A percentile compares a stretch with the other conserved stretches of the same genome.
Evolutionary conservation across 2,797 vertebrate species (phyloP).

Genomic region (Moxostoma hubbsi): DNA sequence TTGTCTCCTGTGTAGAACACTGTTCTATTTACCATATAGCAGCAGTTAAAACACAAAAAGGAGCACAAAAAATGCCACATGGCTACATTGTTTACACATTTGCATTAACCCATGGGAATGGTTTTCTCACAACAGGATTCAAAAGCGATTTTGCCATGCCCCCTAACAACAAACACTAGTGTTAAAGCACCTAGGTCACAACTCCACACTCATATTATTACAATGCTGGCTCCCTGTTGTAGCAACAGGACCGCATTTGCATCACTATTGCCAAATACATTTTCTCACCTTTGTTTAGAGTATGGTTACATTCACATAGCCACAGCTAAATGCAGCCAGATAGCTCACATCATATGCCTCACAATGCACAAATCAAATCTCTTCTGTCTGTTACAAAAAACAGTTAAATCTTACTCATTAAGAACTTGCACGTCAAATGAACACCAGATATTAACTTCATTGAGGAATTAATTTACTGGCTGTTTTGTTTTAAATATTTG

Average conservation of each 20-base stretch:
- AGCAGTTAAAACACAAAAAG: too few species aligned
- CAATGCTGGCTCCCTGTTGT: not conserved
- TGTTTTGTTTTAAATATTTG: not conserved
- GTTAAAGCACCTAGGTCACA: not conserved
- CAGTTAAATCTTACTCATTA: too few species aligned
- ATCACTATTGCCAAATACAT: not conserved
- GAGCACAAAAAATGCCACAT: too few species aligned
- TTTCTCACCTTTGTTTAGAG: not conserved
- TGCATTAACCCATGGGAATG: not conserved
- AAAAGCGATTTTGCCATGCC: not conserved
- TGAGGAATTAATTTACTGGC: not conserved
- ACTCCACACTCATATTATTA: not conserved
- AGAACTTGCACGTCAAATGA: too few species aligned
- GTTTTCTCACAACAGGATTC: not conserved
- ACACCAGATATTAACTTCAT: too few species aligned
- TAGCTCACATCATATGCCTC: not conserved
- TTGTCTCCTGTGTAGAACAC: too few species aligned
- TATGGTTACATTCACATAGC: not conserved
- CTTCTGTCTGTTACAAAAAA: too few species aligned
- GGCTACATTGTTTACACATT: not conserved
- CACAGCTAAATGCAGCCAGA: not conserved
- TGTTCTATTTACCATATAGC: too few species aligned
- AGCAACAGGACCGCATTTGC: not conserved
- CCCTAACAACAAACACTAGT: not conserved
- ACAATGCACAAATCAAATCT: not conserved